Conservation (phyloP, 2,113 vertebrate species). For the Oryzias celebensis region DNA sequence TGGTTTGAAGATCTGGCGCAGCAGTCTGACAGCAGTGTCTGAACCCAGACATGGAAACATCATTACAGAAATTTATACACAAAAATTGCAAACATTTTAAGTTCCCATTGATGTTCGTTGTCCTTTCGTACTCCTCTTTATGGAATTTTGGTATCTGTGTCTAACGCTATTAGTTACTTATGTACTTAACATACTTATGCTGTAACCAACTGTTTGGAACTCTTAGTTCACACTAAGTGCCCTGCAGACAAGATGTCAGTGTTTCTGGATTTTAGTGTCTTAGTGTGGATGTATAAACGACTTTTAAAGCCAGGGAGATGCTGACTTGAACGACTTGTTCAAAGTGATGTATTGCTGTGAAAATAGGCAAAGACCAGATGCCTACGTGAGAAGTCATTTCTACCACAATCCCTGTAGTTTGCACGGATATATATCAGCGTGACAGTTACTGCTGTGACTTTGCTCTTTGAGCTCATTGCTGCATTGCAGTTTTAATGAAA, state of each 20-base stretch:
- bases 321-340: conserved; percentile 30
- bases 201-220: conserved; percentile 10
- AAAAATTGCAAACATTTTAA: too few species aligned
- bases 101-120: too few species aligned
- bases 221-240: conserved; percentile 3
- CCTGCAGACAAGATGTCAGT: conserved; percentile 4
- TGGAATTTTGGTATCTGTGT: not conserved
- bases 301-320: conserved; percentile 32
- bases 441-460: conserved; percentile 41
- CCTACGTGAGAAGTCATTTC: conserved; percentile 37
- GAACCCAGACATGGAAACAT: too few species aligned
- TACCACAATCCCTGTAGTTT: conserved; percentile 19
- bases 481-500: conserved; percentile 59
- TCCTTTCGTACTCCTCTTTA: not conserved
- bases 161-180: conserved; percentile 4
- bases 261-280: conserved; percentile 9
- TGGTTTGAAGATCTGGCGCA: too few species aligned
- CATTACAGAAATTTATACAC: too few species aligned
- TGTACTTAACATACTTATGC: conserved; percentile 1
- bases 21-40: too few species aligned
- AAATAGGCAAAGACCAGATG: conserved; percentile 23
- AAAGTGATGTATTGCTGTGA: conserved; percentile 22
- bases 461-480: conserved; percentile 45
- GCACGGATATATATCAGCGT: conserved; percentile 42
- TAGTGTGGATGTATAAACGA: conserved; percentile 9